Evolutionary conservation across 1,140 invertebrate species (phyloP).

Genomic region (Drosophila funebris): DNA sequence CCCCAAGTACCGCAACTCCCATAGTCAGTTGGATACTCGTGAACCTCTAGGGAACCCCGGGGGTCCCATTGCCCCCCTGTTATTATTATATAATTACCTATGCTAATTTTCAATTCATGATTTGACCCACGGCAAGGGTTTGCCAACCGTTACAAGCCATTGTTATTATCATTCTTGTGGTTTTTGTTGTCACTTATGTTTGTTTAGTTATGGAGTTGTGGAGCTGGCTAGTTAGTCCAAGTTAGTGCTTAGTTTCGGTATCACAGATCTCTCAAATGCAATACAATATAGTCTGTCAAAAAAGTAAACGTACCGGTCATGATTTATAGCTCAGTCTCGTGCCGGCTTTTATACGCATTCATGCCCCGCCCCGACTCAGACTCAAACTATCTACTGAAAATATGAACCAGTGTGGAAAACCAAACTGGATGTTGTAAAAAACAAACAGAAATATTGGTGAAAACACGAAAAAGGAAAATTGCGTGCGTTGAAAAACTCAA

Average conservation of each 20-base stretch:
- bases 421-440: neutral
- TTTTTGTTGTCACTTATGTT: constrained; percentile 16
- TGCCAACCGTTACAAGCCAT: constrained; percentile 23
- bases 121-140: constrained; percentile 26
- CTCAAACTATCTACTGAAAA: neutral
- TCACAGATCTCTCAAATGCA: neutral
- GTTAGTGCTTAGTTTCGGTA: neutral
- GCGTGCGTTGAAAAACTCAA: neutral
- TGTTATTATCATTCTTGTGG: constrained; percentile 9
- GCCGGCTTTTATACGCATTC: neutral
- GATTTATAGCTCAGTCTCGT: neutral
- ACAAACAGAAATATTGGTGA: too few relatives aligned
- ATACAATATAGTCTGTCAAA: constrained; percentile 3
- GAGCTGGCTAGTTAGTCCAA: neutral
- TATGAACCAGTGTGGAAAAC: neutral
- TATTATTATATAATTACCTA: constrained; percentile 72
- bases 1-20: constrained; percentile 28
- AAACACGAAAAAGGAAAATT: constrained; percentile 10
- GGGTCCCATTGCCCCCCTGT: too few relatives aligned
- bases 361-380: neutral
- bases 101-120: constrained; percentile 68
- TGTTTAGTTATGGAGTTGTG: constrained; percentile 13
- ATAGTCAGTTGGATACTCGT: neutral
- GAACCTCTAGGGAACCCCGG: constrained; percentile 37
- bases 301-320: neutral